Evolutionary conservation across 2,888 invertebrate species (phyloP).

Genomic region (Emmelina monodactyla): DNA sequence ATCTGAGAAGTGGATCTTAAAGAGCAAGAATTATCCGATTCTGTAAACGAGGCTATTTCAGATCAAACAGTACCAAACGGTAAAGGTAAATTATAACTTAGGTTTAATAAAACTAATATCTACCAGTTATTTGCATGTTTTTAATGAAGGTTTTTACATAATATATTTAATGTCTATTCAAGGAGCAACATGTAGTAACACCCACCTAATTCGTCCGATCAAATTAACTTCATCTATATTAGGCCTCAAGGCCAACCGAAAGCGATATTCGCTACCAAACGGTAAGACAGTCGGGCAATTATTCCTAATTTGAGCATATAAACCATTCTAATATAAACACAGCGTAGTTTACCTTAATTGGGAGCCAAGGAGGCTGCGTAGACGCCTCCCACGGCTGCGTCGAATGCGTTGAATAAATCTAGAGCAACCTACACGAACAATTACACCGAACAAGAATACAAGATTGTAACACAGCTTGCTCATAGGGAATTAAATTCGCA

Average conservation of each 20-base stretch:
- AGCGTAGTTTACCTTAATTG: conserved; percentile 42
- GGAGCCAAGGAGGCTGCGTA: conserved; percentile 36
- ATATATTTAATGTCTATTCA: too few relatives aligned
- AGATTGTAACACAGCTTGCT: too few relatives aligned
- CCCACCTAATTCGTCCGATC: conserved; percentile 3
- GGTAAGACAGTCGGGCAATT: conserved; percentile 26
- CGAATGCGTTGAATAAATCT: conserved; percentile 31
- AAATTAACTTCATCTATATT: neutral
- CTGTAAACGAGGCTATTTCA: too few relatives aligned
- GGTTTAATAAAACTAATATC: too few relatives aligned
- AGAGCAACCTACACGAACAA: conserved; percentile 43
- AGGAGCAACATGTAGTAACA: too few relatives aligned
- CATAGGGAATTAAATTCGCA: too few relatives aligned
- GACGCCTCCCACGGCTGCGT: conserved; percentile 28
- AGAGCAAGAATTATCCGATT: too few relatives aligned
- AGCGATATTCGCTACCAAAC: conserved; percentile 7
- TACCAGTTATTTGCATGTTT: too few relatives aligned
- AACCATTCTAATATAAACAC: conserved; percentile 38
- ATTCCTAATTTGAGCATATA: conserved; percentile 38
- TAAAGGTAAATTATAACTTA: too few relatives aligned
- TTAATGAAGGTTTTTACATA: too few relatives aligned
- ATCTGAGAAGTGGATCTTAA: too few relatives aligned
- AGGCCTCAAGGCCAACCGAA: conserved; percentile 1
- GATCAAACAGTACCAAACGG: too few relatives aligned
- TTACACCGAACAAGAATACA: conserved; percentile 20